phyloP scores from a whole-genome alignment of 1,140 invertebrate species.

The Archegozetes longisetosus region DNA sequence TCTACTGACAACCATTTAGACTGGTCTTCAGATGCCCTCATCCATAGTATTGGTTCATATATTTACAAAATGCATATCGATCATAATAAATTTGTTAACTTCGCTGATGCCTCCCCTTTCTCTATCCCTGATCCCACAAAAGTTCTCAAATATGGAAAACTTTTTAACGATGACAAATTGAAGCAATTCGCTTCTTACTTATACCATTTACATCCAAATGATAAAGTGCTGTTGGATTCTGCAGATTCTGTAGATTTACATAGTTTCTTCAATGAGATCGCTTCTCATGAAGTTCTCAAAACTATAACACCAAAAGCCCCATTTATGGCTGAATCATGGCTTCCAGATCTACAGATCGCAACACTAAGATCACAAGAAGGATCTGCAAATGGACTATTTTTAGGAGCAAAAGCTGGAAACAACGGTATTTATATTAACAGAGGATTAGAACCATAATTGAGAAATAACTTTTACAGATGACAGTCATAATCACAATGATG shows the following conservation, averaged over 20 bases:
- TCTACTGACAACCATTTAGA: not conserved
- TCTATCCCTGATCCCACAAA: not conserved
- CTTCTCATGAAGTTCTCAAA: not conserved
- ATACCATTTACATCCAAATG: not conserved
- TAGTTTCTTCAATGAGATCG: not conserved
- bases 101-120: conserved; percentile 1
- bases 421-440: not conserved
- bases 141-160: conserved; percentile 8
- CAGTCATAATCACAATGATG: conserved; percentile 6
- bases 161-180: conserved; percentile 14
- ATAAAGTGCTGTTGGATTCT: not conserved
- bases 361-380: not conserved
- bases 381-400: not conserved
- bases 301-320: not conserved
- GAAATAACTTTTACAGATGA: conserved; percentile 6
- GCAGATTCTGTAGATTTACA: not conserved
- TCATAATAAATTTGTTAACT: conserved; percentile 12
- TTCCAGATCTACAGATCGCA: not conserved
- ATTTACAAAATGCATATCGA: conserved; percentile 11
- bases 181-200: conserved; percentile 8
- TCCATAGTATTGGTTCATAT: conserved; percentile 5
- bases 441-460: too few species aligned
- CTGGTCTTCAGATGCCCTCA: not conserved
- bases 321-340: not conserved
- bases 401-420: conserved; percentile 5